A percentile compares a stretch with the other conserved stretches of the same genome.
These are phyloP conservation scores for Poeciliopsis occidentalis DNA, from an alignment of 2,113 vertebrate species.

Conservation along the genomic window DNA sequence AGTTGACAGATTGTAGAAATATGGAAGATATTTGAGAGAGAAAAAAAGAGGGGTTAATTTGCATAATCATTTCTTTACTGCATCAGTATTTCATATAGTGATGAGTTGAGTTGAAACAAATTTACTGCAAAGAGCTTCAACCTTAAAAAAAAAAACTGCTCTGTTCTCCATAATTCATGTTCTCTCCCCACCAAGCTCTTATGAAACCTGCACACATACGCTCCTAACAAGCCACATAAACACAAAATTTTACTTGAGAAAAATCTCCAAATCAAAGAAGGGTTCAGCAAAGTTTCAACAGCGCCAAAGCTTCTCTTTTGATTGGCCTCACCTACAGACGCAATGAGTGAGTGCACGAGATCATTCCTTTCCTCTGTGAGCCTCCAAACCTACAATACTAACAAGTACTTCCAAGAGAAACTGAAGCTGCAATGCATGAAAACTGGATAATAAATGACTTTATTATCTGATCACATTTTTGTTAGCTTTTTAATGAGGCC, in stretches of 20 bases:
- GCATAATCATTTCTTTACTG: background rate
- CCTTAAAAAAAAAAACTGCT: conserved; percentile 22
- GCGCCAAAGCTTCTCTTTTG: conserved; percentile 57
- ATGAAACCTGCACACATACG: conserved; percentile 55
- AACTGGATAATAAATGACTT: conserved; percentile 1
- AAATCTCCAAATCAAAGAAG: conserved; percentile 57
- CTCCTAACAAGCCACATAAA: conserved; percentile 28
- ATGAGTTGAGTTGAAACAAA: conserved; percentile 1
- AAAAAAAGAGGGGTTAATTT: background rate
- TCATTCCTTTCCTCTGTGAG: conserved; percentile 46
- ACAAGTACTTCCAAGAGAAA: conserved; percentile 34
- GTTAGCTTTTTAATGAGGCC: background rate
- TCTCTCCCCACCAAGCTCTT: conserved; percentile 65
- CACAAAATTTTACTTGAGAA: conserved; percentile 51
- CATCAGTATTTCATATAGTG: conserved; percentile 1
- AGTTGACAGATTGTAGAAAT: conserved; percentile 3
- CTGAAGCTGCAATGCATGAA: background rate
- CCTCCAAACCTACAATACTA: conserved; percentile 41
- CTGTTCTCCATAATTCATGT: conserved; percentile 78
- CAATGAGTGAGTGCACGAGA: conserved; percentile 32
- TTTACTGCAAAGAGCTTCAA: conserved; percentile 21
- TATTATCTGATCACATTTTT: background rate
- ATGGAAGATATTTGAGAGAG: background rate
- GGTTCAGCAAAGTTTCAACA: conserved; percentile 53
- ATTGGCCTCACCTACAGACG: conserved; percentile 43